Base-by-base conservation (phyloP, 2,888 invertebrate genomes). In the Boloria selene region DNA sequence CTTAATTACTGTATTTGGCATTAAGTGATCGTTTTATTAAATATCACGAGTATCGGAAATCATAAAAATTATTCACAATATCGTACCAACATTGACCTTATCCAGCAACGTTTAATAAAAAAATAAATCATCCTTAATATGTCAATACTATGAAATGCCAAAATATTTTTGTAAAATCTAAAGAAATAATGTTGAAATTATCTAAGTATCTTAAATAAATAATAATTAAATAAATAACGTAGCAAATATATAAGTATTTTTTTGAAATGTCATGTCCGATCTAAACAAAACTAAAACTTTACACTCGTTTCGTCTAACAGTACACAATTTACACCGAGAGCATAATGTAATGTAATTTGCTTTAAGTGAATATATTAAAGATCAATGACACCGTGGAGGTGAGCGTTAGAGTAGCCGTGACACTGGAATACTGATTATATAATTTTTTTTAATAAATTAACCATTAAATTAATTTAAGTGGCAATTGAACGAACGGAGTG, bases 371-470 rank as follows among this genome's bases (percentile, higher is more conserved):
- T 56, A 63, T 51, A 63, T 38, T 67, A 65, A 67, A 64, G 68
- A 68, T 70, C 70, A 65, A 70, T 70, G 70, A 70, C 70, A 70
- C 54, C 26, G 18, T 52, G 60, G 65, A 70, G 70, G 65, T 68
- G 65, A 68, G 65, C 65, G 54, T 70, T 55, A 56, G 55, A 61
- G 31, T 63, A 73, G 63, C 77, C 76, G 58, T 77, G 77, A 76
- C 77, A 75, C 73, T 77, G 77, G 72, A 70, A 68, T 65, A 67
- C 61, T 60, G 56, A 59, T 67, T 70, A 68, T 71, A 67, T 72
- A 69, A 68, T 70, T 73, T 72, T 71, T 65, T 69, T 52, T 71
- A 68, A 72, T 75, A 71, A 72, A 74, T 75, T 73, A 74, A 69
- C 70, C 69, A 72, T 63, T 65, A 66, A 56, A 38, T 60, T 18